Base-by-base conservation (phyloP, 2,113 vertebrate species). In the Pteropus alecto region DNA sequence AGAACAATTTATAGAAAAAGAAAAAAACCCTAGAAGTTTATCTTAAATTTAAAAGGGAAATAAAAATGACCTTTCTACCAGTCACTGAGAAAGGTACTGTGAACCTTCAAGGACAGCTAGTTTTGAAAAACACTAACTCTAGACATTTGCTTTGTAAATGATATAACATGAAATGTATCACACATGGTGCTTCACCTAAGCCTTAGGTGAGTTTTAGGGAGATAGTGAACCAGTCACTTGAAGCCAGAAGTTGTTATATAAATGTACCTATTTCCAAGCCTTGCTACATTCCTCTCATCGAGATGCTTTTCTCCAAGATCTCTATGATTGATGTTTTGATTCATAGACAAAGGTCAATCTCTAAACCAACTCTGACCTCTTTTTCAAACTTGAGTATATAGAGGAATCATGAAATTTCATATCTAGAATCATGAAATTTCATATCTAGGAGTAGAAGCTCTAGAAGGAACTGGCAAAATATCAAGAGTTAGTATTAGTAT, bases 371-470 rank as follows among this genome's bases (percentile, higher is more conserved):
- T 35, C 70, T 70, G 21, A 95, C 51, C 46, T 96, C 85, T 96
- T 96, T 95, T 71, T 61, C 82, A 91, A 85, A 85, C 41, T 68
- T 82, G 21, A 93, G 43, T 48, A 73, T 93, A 78, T 68, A 70
- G 26, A 87, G 60, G n/a, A 58, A 54, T 30, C 61, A 94, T 21
- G 19, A 92, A 94, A 95, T 60, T 82, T 93, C 41, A 35, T 11
- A 24, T 46, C 28, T 46, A 82, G 22, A 58, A 54, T 30, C 51
- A 94, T 21, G 19, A 92, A 94, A 95, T 60, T 82, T 93, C 41
- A 35, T 11, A 24, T 46, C 28, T 46, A 82, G 22, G 46, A 95
- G 16, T 30, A 85, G 33, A 82, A 92, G 38, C 28, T 93, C 73
- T 70, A 92, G 38, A 77, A 85, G 35, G 61, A 77, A 65, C 0